Evolutionary conservation across 2,113 vertebrate genomes (phyloP), one percentile per base, ranked within the genome.

Genomic region (Chrysochloris asiatica): DNA sequence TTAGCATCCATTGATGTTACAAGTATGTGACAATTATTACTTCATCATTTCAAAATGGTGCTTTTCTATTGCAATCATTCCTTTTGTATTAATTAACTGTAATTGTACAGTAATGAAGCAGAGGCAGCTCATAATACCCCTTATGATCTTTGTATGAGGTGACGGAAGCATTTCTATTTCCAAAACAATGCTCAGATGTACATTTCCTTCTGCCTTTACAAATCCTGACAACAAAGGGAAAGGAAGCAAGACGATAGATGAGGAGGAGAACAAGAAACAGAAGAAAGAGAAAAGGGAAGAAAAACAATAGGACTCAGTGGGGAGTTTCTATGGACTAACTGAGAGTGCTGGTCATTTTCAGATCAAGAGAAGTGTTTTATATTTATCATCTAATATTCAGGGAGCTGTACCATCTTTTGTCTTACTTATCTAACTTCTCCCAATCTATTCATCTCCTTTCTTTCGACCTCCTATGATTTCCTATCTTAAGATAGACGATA

Each of bases 391-490:
- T 61, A 61, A 61, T 9, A 61, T 6, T 61, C 59, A 61, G 24
- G 59, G 59, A 16, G 9, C 1, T 56, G 11, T 1, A 24, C 8
- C 8, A 3, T 13, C 41, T 0, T 26, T n/a, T 5, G 24, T n/a
- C 28, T 13, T 22, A 19, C 43, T 50, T 24, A 26, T 41, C 43
- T 38, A 33, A 21, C 47, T 75, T 50, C 50, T 38, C n/a, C 56
- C 12, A 26, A 28, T 33, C 43, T n/a, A 28, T 38, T 22, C 28
- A 19, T 21, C 61, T 50, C 59, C 54, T 91, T 88, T 72, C 71
- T 50, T 45, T 38, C 65, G 38, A 1, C 47, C 9, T 41, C 24
- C 54, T 19, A 56, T 56, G 54, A 22, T 56, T n/a, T n/a, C 21
- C n/a, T 48, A 3, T 24, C 26, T 61, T 24, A 30, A 28, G 26